Percentiles rank a stretch among this genome's conserved stretches.
These are phyloP conservation scores for Drosophila sucinea DNA, from an alignment of 1,140 invertebrate species.

Conservation along the genomic window DNA sequence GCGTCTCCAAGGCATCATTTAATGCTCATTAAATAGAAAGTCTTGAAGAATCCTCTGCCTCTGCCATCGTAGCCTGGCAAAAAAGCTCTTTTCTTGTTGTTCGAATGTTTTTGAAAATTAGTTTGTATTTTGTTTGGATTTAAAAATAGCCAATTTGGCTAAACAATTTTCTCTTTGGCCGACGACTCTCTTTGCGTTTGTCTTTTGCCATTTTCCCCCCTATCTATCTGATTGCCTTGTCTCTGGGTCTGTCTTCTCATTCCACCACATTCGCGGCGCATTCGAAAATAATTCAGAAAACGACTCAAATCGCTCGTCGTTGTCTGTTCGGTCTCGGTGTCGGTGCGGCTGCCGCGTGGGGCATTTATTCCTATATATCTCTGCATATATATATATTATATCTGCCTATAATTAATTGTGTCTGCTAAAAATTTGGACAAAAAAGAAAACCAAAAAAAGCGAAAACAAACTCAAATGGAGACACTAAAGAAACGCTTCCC, in stretches of 20 bases:
- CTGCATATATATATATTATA: slow-evolving; percentile 44
- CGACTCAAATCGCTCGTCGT: slow-evolving; percentile 71
- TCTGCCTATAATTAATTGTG: slow-evolving; percentile 14
- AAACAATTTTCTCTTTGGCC: slow-evolving; percentile 49
- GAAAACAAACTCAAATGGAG: slow-evolving; percentile 47
- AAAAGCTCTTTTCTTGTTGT: slow-evolving; percentile 55
- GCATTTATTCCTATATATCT: slow-evolving; percentile 27
- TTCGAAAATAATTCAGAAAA: slow-evolving; percentile 78
- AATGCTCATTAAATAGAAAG: slow-evolving; percentile 28
- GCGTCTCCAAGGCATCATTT: slow-evolving; percentile 45
- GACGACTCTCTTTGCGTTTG: slow-evolving; percentile 42
- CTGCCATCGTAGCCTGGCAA: slow-evolving; percentile 15
- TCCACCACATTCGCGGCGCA: slow-evolving; percentile 29
- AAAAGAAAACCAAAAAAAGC: background rate
- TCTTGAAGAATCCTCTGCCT: slow-evolving; percentile 23
- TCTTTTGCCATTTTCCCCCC: slow-evolving; percentile 5
- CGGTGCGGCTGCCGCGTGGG: slow-evolving; percentile 54
- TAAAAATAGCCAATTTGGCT: slow-evolving; percentile 68
- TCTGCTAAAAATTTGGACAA: slow-evolving; percentile 3
- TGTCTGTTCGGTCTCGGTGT: slow-evolving; percentile 38
- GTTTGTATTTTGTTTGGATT: slow-evolving; percentile 43
- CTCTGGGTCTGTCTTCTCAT: slow-evolving; percentile 30
- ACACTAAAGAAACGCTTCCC: slow-evolving; percentile 82
- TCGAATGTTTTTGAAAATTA: slow-evolving; percentile 27
- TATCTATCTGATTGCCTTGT: too few relatives aligned